Evolutionary conservation across 2,113 vertebrate genomes (phyloP).

Genomic region (Ahaetulla prasina): DNA sequence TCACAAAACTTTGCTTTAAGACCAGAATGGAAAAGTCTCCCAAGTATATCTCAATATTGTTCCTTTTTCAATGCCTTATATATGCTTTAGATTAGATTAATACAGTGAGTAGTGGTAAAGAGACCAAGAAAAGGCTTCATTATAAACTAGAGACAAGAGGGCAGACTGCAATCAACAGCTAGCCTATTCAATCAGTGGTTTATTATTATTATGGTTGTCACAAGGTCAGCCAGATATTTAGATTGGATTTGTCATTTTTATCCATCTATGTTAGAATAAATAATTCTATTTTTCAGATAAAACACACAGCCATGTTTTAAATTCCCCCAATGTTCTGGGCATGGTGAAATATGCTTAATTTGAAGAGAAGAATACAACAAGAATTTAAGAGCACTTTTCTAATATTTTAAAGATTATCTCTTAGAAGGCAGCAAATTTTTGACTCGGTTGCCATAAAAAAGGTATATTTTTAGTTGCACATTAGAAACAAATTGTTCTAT

Average conservation of each 20-base stretch:
- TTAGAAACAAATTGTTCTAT: not conserved
- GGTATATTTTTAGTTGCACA: not conserved
- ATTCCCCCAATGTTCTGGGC: not conserved
- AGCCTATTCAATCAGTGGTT: not conserved
- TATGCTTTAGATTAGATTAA: not conserved
- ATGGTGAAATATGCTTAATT: not conserved
- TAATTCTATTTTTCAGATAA: not conserved
- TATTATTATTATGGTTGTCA: not conserved
- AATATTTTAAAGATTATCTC: not conserved
- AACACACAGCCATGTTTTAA: not conserved
- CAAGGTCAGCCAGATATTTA: not conserved
- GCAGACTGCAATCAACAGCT: not conserved
- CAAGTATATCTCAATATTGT: not conserved
- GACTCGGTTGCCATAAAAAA: not conserved
- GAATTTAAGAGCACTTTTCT: not conserved
- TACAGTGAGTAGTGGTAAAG: not conserved
- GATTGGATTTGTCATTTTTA: not conserved
- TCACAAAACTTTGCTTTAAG: not conserved
- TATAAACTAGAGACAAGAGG: not conserved
- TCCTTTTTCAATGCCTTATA: not conserved
- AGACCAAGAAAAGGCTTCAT: not conserved
- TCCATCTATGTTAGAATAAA: not conserved
- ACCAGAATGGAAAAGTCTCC: not conserved
- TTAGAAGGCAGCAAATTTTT: not conserved
- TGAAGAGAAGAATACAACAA: not conserved